Evolutionary conservation across 2,888 invertebrate species (phyloP).

Genomic region (Strigamia maritima): DNA sequence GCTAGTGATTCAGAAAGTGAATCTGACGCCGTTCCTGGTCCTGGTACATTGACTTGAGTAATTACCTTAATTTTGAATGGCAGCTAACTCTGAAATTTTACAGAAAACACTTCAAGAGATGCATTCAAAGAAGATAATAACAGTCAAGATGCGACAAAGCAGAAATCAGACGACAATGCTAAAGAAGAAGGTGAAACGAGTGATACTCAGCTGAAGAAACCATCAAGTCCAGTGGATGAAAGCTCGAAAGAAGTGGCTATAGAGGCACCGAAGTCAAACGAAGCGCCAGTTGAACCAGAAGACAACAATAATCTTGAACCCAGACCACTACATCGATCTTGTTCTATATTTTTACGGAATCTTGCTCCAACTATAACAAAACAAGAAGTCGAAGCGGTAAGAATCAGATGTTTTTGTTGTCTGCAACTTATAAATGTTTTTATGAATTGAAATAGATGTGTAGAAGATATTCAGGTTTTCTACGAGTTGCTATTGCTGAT

Average conservation of each 20-base stretch:
- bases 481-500: slow-evolving; percentile 94
- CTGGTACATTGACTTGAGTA: slow-evolving; percentile 43
- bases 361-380: slow-evolving; percentile 93
- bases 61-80: slow-evolving; percentile 38
- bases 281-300: background rate
- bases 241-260: background rate
- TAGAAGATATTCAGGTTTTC: slow-evolving; percentile 85
- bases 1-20: slow-evolving; percentile 52
- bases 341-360: slow-evolving; percentile 94
- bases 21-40: slow-evolving; percentile 51
- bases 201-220: background rate
- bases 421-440: background rate
- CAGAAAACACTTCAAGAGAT: slow-evolving; percentile 41
- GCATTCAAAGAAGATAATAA: slow-evolving; percentile 40
- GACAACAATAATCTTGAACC: slow-evolving; percentile 45
- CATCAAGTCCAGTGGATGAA: background rate
- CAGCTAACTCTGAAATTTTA: slow-evolving; percentile 5
- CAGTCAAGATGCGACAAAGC: background rate
- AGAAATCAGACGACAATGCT: background rate
- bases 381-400: slow-evolving; percentile 90
- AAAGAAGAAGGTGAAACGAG: background rate
- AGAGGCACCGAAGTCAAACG: background rate
- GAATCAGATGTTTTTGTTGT: slow-evolving; percentile 48
- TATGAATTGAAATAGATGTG: slow-evolving; percentile 64
- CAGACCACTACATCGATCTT: slow-evolving; percentile 80